Conservation (phyloP, 2,113 vertebrate species). For the Scomber scombrus region DNA sequence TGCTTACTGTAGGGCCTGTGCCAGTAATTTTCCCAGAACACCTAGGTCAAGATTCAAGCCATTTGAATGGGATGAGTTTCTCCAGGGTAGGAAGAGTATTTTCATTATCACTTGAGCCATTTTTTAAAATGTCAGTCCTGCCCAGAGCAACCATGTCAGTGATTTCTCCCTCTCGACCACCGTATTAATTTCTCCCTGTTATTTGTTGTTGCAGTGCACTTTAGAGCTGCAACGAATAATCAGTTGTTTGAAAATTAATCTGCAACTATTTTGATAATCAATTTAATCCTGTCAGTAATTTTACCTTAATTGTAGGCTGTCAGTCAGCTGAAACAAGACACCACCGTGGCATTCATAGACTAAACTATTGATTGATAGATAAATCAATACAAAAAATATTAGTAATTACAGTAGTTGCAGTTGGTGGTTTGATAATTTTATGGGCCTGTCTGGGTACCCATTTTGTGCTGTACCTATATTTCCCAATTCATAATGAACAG, state of each 20-base stretch:
- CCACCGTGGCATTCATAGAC: too few species aligned
- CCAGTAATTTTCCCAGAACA: not conserved
- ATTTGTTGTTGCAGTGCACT: conserved; percentile 4
- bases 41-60: conserved; percentile 21
- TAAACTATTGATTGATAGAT: too few species aligned
- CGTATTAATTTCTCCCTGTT: conserved; percentile 14
- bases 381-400: too few species aligned
- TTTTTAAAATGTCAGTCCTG: conserved; percentile 19
- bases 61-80: conserved; percentile 7
- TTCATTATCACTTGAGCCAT: conserved; percentile 6
- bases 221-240: too few species aligned
- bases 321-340: too few species aligned
- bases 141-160: not conserved
- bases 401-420: too few species aligned
- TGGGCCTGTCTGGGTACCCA: too few species aligned
- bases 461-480: not conserved
- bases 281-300: too few species aligned
- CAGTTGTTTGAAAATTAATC: too few species aligned
- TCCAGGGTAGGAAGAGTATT: conserved; percentile 10
- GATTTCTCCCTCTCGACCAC: not conserved
- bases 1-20: not conserved
- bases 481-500: not conserved
- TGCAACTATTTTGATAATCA: too few species aligned
- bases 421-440: not conserved
- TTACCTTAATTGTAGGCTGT: too few species aligned